Base-by-base conservation (phyloP, 2,888 invertebrate genomes). In the Antheraea assamensis region DNA sequence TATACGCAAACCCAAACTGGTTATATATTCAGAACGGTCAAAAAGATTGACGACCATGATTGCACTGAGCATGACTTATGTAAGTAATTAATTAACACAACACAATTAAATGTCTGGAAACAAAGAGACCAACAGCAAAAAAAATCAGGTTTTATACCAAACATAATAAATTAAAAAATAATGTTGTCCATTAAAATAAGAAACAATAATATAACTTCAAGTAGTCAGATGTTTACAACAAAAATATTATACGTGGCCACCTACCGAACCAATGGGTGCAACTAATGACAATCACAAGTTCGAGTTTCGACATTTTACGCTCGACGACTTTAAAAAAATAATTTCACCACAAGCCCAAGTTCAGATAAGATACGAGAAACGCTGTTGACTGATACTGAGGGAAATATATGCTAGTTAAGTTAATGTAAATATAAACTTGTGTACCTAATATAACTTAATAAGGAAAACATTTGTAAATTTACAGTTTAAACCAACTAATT, bases 281-380 rank as follows among this genome's bases (percentile, higher is more conserved):
- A 27, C 27, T 64, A 64, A 64, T 30, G 21, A 64, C 27, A 64
- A 30, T 64, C 17, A 24, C 61, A 64, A 30, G 61, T 27, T 64
- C 30, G 58, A 64, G 30, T 27, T 30, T 64, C 61, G 61, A 64
- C 27, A 64, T 64, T 30, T 27, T 64, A 64, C 72, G 27, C 70
- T 68, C 35, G 55, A 72, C 52, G 72, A 70, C 72, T 77, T 79
- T 77, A 73, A 80, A 80, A 68, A 78, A 75, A 72, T 74, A 71
- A 76, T 77, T 75, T 74, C 74, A 75, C 74, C 74, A 74, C 76
- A 79, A 78, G 78, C 77, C 78, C 75, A 78, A 78, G 74, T 77
- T 79, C 74, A 82, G 84, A 85, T 85, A 83, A 83, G 82, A 83
- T 83, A 81, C 75, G 75, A 74, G 72, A 79, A 78, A 72, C 75